Evolutionary conservation across 2,888 invertebrate genomes (phyloP).

Genomic region (Thalpophila matura): DNA sequence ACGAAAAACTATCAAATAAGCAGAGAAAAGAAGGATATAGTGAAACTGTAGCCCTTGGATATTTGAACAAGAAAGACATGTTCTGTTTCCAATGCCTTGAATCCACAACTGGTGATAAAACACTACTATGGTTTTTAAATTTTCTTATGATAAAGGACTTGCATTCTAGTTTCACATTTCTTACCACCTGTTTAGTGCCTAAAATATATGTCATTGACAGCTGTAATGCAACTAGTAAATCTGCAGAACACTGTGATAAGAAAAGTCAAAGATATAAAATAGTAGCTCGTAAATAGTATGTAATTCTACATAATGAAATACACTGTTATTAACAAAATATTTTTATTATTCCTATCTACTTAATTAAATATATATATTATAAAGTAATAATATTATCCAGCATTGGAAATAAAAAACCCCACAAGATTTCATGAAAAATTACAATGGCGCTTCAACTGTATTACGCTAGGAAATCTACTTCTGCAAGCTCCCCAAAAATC

Average conservation of each 20-base stretch:
- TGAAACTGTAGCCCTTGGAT: conserved; percentile 1
- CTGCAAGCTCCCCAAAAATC: conserved; percentile 76
- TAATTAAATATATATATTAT: neutral
- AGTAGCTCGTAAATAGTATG: neutral
- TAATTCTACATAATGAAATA: neutral
- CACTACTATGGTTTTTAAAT: conserved; percentile 73
- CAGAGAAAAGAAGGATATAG: conserved; percentile 9
- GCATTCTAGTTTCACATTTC: conserved; percentile 73
- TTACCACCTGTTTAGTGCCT: conserved; percentile 54
- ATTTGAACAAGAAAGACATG: conserved; percentile 68
- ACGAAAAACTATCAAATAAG: neutral
- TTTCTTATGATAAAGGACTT: conserved; percentile 71
- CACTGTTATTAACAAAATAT: no score
- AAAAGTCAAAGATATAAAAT: neutral
- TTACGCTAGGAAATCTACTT: conserved; percentile 1
- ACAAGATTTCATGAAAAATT: no score
- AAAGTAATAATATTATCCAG: no score
- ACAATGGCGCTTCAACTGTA: no score
- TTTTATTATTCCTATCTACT: neutral
- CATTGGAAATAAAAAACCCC: no score
- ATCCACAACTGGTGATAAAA: conserved; percentile 57
- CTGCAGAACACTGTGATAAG: neutral
- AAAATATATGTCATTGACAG: conserved; percentile 14
- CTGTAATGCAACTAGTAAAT: neutral
- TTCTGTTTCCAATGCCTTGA: conserved; percentile 71